Evolutionary conservation across 2,113 vertebrate genomes (phyloP).

Genomic region (Zapornia atra): DNA sequence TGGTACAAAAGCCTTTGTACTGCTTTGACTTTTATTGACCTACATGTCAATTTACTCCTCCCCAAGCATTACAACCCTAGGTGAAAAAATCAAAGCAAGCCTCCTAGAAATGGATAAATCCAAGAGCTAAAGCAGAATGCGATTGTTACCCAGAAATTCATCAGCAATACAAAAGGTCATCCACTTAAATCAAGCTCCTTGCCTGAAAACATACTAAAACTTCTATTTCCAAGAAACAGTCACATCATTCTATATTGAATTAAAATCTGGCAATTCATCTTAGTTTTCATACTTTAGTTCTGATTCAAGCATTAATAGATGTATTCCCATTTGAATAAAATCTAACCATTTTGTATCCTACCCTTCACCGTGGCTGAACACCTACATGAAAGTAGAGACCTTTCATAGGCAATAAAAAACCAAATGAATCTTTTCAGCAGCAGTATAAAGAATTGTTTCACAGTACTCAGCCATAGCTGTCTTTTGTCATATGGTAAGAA

Average conservation of each 20-base stretch:
- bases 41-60: slow-evolving; percentile 51
- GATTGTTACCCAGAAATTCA: not conserved
- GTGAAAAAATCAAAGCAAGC: slow-evolving; percentile 26
- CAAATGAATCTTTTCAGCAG: not conserved
- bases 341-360: not conserved
- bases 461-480: not conserved
- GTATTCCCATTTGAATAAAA: not conserved
- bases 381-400: not conserved
- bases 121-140: not conserved
- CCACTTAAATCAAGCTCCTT: not conserved
- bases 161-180: not conserved
- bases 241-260: not conserved
- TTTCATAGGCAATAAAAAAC: not conserved
- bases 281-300: not conserved
- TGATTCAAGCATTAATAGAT: not conserved
- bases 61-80: slow-evolving; percentile 28
- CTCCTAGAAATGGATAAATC: slow-evolving; percentile 22
- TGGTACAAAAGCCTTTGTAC: slow-evolving; percentile 40
- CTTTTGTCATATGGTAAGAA: not conserved
- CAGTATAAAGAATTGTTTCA: not conserved
- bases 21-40: slow-evolving; percentile 44
- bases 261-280: not conserved
- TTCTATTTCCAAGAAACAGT: not conserved
- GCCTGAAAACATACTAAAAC: not conserved
- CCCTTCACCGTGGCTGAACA: not conserved